phyloP scores from a whole-genome alignment of 2,797 vertebrate genomes.

The Cebuella pygmaea region DNA sequence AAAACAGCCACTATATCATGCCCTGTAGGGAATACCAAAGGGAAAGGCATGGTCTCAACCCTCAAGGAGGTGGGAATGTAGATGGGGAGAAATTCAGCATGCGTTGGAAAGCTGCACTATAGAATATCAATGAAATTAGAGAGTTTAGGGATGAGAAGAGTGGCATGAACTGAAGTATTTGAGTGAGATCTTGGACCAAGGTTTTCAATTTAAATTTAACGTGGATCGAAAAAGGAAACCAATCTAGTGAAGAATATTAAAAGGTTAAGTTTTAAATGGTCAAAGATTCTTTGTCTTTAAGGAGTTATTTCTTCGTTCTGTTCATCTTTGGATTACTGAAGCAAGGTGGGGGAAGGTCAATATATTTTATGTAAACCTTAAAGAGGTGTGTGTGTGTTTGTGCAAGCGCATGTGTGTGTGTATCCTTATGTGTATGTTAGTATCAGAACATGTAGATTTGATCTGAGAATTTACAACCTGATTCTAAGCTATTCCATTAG shows the following conservation, averaged over 20 bases:
- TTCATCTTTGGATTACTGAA: neutral
- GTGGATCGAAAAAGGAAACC: neutral
- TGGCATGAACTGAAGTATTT: neutral
- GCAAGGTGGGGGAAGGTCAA: neutral
- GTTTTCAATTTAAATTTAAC: neutral
- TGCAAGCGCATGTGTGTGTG: rapidly evolving
- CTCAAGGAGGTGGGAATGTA: neutral
- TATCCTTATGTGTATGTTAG: neutral
- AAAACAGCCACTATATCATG: neutral
- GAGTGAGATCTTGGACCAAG: neutral
- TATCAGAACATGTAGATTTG: neutral
- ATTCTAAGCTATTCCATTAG: neutral
- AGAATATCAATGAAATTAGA: neutral
- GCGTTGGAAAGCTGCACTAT: neutral
- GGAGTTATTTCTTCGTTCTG: neutral
- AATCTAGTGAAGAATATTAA: constrained; percentile 18
- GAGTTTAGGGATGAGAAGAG: neutral
- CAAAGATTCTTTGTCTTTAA: neutral
- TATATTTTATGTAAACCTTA: neutral
- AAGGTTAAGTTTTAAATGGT: neutral
- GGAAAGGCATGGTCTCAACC: neutral
- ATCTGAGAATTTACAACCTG: neutral
- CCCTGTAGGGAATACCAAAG: neutral
- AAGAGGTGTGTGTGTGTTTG: neutral
- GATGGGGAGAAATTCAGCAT: neutral